Evolutionary conservation across 2,797 vertebrate genomes (phyloP), one percentile per base, ranked within the genome.

Genomic region (Enteromius viviparus): DNA sequence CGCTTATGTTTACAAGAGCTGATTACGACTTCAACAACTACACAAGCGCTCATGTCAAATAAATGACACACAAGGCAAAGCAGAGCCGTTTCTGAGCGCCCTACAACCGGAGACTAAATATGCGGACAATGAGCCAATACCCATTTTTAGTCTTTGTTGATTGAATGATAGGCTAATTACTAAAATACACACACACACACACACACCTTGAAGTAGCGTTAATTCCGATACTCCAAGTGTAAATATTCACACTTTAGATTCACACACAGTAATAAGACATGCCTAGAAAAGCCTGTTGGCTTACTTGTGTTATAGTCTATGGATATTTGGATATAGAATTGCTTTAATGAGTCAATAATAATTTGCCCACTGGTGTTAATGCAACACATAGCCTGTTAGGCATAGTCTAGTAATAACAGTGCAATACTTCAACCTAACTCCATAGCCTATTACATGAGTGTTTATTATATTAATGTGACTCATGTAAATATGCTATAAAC

Each of bases 121-220:
- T 2, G 26, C 23, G 40, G 68, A 75, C 55, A 75, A 23, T 17
- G 14, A 47, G 32, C 45, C 29, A n/a, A 64, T 62, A 15, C 0
- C 45, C 45, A 55, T 76, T 21, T 71, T 11, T 6, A 81, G 34
- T 32, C 26, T 53, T 45, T 78, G 69, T 79, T 53, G 75, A 64
- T 65, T 82, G 68, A 49, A 29, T 58, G 49, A 72, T 74, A 78
- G n/a, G n/a, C 71, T 82, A 85, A 86, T 87, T 82, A 68, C 17
- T 45, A 42, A 82, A 17, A 87, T 80, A 84, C 85, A 89, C 82
- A 69, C 77, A 32, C 29, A 69, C 77, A 88, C 84, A 84, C 85
- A 89, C 82, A 88, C 62, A 70, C 66, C 60, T 9, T 19, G 23
- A 26, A n/a, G 17, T 69, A 23, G 85, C 78, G 82, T 77, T 84